Evolutionary conservation across 2,797 vertebrate genomes (phyloP).

Genomic region (Myripristis jacobus): DNA sequence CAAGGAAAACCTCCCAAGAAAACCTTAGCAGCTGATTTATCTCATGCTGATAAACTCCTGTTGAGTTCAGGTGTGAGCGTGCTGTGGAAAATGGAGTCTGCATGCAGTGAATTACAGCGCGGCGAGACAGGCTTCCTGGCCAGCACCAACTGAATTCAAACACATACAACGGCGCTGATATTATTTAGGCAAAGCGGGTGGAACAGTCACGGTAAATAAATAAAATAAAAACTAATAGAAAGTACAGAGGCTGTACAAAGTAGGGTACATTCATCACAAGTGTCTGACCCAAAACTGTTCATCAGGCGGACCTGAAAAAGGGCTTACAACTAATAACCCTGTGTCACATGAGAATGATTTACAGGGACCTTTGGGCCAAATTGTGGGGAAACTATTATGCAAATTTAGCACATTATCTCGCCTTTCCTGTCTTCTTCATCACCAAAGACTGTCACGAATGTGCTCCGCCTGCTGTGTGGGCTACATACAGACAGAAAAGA

Average conservation of each 20-base stretch:
- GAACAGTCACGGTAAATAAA: conserved; percentile 51
- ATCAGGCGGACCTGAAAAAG: conserved; percentile 55
- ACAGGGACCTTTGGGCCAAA: conserved; percentile 57
- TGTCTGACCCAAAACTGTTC: conserved; percentile 66
- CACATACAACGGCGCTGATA: conserved; percentile 48
- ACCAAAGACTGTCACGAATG: conserved; percentile 59
- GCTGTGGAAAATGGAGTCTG: conserved; percentile 46
- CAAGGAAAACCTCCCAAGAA: too few relatives aligned
- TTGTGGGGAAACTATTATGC: conserved; percentile 62
- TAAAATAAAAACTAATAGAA: conserved; percentile 47
- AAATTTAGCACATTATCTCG: conserved; percentile 59
- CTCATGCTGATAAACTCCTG: conserved; percentile 35
- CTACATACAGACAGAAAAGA: conserved; percentile 51
- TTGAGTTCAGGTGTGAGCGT: conserved; percentile 29
- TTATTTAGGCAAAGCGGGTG: conserved; percentile 46
- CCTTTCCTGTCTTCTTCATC: conserved; percentile 55
- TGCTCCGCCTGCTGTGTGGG: conserved; percentile 55
- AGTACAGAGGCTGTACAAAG: conserved; percentile 48
- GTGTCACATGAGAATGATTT: conserved; percentile 53
- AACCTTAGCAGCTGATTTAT: conserved; percentile 57
- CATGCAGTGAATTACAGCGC: conserved; percentile 46
- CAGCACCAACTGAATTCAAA: conserved; percentile 44
- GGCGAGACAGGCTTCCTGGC: conserved; percentile 15
- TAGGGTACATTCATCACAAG: conserved; percentile 62
- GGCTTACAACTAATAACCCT: conserved; percentile 60